Percentiles rank a stretch among this genome's conserved stretches.
Evolutionary conservation across 1,140 invertebrate species (phyloP).

Genomic region (Neotoxoptera formosana): DNA sequence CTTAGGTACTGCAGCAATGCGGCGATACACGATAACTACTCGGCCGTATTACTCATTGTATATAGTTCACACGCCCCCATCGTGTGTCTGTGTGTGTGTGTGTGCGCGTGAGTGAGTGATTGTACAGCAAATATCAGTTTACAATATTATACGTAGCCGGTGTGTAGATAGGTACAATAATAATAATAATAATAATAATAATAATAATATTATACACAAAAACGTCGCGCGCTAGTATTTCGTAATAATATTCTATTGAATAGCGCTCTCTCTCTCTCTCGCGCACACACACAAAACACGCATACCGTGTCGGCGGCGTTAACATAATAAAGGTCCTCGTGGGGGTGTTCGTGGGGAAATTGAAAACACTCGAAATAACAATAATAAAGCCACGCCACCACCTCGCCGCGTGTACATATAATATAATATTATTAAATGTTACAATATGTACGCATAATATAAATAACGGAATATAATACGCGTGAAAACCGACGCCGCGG

Average conservation of each 20-base stretch:
- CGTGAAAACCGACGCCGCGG: background rate
- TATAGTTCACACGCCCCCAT: background rate
- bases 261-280: background rate
- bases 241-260: slow-evolving; percentile 29
- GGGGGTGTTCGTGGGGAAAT: slow-evolving; percentile 4
- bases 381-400: slow-evolving; percentile 41
- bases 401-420: background rate
- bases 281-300: background rate
- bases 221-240: background rate
- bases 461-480: background rate
- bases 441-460: background rate
- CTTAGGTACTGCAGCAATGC: background rate
- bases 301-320: background rate
- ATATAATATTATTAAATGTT: background rate
- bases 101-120: background rate
- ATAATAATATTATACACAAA: background rate
- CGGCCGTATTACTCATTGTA: background rate
- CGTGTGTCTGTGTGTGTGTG: too few relatives aligned
- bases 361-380: slow-evolving; percentile 40
- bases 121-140: background rate
- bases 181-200: background rate
- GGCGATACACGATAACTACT: background rate
- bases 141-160: background rate
- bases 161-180: background rate
- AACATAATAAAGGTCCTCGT: slow-evolving; percentile 30